Evolutionary conservation across 2,113 vertebrate genomes (phyloP).

Genomic region (Lophius piscatorius): DNA sequence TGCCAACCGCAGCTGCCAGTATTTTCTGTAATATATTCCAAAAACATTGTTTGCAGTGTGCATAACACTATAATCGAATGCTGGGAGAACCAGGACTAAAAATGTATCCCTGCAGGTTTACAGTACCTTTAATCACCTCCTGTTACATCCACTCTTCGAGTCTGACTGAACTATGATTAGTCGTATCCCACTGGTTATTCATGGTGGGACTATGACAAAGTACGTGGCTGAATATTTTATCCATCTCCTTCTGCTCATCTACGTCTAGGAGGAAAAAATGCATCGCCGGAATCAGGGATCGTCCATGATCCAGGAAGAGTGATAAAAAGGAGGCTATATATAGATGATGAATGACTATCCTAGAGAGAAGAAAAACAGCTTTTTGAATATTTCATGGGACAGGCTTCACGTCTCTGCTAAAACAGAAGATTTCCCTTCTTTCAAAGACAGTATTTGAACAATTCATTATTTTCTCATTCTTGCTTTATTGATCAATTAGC

Average conservation of each 20-base stretch:
- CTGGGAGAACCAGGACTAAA: too few relatives aligned
- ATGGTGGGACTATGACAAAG: slow-evolving; percentile 48
- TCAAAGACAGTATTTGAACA: slow-evolving; percentile 36
- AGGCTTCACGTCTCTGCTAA: slow-evolving; percentile 50
- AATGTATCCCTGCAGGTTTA: too few relatives aligned
- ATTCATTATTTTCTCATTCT: slow-evolving; percentile 37
- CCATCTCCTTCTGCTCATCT: slow-evolving; percentile 57
- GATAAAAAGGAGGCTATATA: slow-evolving; percentile 73
- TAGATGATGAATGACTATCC: slow-evolving; percentile 69
- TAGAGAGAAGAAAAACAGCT: slow-evolving; percentile 55
- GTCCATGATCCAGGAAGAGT: slow-evolving; percentile 62
- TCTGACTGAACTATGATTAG: slow-evolving; percentile 40
- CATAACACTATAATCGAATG: too few relatives aligned
- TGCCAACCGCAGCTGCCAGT: too few relatives aligned
- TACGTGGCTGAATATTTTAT: slow-evolving; percentile 62
- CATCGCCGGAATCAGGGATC: slow-evolving; percentile 54
- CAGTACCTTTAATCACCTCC: too few relatives aligned
- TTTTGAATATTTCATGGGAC: slow-evolving; percentile 72
- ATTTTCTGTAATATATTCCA: too few relatives aligned
- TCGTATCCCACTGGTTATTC: slow-evolving; percentile 46
- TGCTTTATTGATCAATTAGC: slow-evolving; percentile 24
- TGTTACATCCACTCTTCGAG: slow-evolving; percentile 23
- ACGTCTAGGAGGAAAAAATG: slow-evolving; percentile 33
- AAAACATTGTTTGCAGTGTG: too few relatives aligned
- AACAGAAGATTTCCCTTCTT: slow-evolving; percentile 45